A percentile compares a stretch with the other conserved stretches of the same genome.
Evolutionary conservation across 2,888 invertebrate genomes (phyloP).

Genomic region (Oscheius sp.): DNA sequence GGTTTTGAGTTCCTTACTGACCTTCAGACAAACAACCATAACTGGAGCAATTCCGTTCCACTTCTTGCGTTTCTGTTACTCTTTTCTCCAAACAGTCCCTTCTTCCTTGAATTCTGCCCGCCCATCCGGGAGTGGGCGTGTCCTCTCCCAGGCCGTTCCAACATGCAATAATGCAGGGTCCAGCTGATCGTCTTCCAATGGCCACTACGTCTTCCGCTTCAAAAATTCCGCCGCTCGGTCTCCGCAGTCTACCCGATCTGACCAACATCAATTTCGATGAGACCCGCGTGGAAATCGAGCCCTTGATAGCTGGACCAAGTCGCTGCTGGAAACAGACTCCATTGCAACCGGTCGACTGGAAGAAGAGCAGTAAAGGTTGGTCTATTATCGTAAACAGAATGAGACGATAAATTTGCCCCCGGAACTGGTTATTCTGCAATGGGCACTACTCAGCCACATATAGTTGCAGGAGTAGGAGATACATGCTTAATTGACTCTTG

Average conservation of each 20-base stretch:
- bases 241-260: slow-evolving; percentile 19
- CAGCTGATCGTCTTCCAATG: slow-evolving; percentile 26
- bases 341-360: background rate
- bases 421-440: no score
- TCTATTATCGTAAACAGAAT: background rate
- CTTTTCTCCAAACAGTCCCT: no score
- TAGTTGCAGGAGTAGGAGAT: no score
- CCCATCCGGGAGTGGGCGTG: slow-evolving; percentile 15
- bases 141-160: slow-evolving; percentile 14
- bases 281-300: slow-evolving; percentile 19
- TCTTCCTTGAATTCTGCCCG: slow-evolving; percentile 1
- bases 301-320: slow-evolving; percentile 8
- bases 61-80: no score
- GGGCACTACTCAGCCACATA: no score
- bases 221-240: background rate
- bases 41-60: no score
- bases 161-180: slow-evolving; percentile 27
- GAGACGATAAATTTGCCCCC: no score
- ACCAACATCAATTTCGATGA: slow-evolving; percentile 21
- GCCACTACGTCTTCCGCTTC: slow-evolving; percentile 2
- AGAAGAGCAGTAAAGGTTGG: slow-evolving; percentile 22
- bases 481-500: no score
- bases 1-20: no score
- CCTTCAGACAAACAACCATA: no score
- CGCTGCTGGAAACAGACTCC: slow-evolving; percentile 6